phyloP scores from a whole-genome alignment of 1,140 invertebrate species.

The Lepidurus apus region DNA sequence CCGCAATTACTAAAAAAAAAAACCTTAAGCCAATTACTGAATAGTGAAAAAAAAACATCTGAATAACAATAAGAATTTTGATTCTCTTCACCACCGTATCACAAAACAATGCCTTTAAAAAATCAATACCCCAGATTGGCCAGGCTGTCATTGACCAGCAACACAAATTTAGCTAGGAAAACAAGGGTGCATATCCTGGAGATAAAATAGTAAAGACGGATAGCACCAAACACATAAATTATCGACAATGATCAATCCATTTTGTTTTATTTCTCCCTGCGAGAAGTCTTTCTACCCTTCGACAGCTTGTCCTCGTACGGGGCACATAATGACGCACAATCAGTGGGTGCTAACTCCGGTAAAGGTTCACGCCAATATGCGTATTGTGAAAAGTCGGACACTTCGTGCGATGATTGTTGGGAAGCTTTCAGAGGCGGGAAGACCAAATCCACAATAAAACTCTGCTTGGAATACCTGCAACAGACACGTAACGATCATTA shows the following conservation, averaged over 20 bases:
- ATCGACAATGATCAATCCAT: not conserved
- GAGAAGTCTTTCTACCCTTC: not conserved
- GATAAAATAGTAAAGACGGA: not conserved
- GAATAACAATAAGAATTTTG: not conserved
- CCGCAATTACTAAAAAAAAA: not conserved
- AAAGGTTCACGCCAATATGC: slow-evolving; percentile 88
- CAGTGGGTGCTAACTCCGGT: slow-evolving; percentile 46
- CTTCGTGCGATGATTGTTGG: slow-evolving; percentile 57
- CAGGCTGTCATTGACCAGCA: slow-evolving; percentile 24
- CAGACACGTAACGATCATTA: slow-evolving; percentile 38
- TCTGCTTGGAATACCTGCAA: slow-evolving; percentile 85
- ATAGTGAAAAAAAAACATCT: not conserved
- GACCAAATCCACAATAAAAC: slow-evolving; percentile 87
- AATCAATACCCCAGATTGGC: slow-evolving; percentile 19
- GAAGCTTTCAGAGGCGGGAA: slow-evolving; percentile 64
- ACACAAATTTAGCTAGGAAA: not conserved
- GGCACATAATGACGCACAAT: slow-evolving; percentile 28
- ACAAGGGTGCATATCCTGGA: slow-evolving; percentile 1
- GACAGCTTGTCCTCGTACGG: not conserved
- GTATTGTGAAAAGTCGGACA: slow-evolving; percentile 79
- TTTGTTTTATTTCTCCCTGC: not conserved
- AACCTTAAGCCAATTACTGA: not conserved
- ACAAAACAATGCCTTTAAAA: slow-evolving; percentile 27
- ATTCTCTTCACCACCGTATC: not conserved
- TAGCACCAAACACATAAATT: not conserved